Evolutionary conservation across 1,140 invertebrate species (phyloP).

Genomic region (Oedothorax gibbosus): DNA sequence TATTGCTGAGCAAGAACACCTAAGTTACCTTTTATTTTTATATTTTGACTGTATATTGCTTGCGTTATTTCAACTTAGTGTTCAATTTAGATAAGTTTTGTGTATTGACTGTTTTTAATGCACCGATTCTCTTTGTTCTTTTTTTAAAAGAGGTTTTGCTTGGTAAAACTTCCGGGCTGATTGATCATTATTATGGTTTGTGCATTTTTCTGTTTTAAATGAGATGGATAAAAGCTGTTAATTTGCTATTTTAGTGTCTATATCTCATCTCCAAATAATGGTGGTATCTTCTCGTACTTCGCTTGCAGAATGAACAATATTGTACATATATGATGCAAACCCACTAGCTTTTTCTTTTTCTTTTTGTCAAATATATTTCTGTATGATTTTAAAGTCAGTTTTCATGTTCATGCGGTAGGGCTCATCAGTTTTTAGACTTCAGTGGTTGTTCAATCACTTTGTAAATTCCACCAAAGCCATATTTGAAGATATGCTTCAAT

Average conservation of each 20-base stretch:
- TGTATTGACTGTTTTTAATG: no score
- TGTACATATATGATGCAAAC: conserved; percentile 27
- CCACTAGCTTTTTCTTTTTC: conserved; percentile 10
- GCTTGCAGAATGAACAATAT: conserved; percentile 21
- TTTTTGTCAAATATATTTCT: conserved; percentile 8
- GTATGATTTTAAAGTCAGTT: conserved; percentile 47
- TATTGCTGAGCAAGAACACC: no score
- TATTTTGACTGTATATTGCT: neutral
- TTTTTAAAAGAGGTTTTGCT: no score
- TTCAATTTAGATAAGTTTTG: no score
- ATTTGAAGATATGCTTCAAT: conserved; percentile 29
- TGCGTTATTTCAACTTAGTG: neutral
- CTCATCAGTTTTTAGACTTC: conserved; percentile 51
- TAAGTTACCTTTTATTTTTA: no score
- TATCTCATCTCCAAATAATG: conserved; percentile 27
- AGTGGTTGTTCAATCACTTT: conserved; percentile 49
- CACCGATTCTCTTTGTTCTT: no score
- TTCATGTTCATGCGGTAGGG: conserved; percentile 16
- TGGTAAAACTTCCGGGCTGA: no score
- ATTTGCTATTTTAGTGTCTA: neutral
- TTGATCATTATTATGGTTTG: neutral
- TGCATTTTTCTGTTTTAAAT: conserved; percentile 3
- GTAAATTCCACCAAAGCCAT: conserved; percentile 45
- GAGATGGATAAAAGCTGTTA: neutral
- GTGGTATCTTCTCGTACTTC: neutral